Conservation (phyloP, 1,140 invertebrate genomes). For the Drosophila triauraria region DNA sequence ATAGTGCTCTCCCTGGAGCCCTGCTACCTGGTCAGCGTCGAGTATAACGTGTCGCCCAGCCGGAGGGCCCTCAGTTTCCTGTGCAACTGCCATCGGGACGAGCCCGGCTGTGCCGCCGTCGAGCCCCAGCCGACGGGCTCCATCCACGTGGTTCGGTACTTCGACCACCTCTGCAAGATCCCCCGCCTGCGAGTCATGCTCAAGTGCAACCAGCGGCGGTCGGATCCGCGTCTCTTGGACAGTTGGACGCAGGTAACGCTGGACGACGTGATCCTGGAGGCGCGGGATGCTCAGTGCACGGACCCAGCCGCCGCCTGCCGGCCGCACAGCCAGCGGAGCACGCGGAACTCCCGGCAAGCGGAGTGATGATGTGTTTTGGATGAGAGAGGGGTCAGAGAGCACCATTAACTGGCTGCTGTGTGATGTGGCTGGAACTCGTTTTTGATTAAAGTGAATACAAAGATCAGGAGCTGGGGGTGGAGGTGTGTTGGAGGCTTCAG, state of each 20-base stretch:
- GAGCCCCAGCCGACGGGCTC: not conserved
- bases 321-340: not conserved
- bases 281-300: slow-evolving; percentile 34
- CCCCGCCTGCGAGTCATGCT: slow-evolving; percentile 57
- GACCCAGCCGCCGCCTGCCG: slow-evolving; percentile 26
- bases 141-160: slow-evolving; percentile 59
- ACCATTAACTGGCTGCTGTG: slow-evolving; percentile 28
- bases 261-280: slow-evolving; percentile 54
- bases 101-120: slow-evolving; percentile 31
- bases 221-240: slow-evolving; percentile 5
- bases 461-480: slow-evolving; percentile 17
- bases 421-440: slow-evolving; percentile 56
- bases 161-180: slow-evolving; percentile 55
- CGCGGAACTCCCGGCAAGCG: not conserved
- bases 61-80: slow-evolving; percentile 52
- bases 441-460: slow-evolving; percentile 38
- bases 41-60: slow-evolving; percentile 40
- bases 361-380: slow-evolving; percentile 1
- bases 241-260: slow-evolving; percentile 45
- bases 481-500: slow-evolving; percentile 10
- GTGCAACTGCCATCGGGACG: slow-evolving; percentile 38
- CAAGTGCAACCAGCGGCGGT: slow-evolving; percentile 40
- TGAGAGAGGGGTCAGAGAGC: slow-evolving; percentile 1
- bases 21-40: slow-evolving; percentile 69
- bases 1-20: slow-evolving; percentile 66